Percentiles rank a stretch among this genome's conserved stretches.
These are phyloP conservation scores for Sicus ferrugineus DNA, from an alignment of 2,888 invertebrate species.

Conservation along the genomic window DNA sequence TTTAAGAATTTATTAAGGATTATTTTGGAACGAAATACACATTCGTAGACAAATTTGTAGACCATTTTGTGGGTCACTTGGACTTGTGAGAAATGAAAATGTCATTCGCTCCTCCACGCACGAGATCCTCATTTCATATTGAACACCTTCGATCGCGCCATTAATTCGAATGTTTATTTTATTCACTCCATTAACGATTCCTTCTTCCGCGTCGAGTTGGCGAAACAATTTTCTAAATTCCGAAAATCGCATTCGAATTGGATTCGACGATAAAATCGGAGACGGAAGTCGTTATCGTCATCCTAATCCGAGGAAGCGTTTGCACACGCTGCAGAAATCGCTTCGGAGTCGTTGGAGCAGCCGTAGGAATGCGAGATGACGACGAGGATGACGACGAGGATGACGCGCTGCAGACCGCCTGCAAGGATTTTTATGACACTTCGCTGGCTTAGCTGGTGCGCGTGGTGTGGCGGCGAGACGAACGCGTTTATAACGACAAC, in stretches of 20 bases:
- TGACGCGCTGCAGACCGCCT: constrained; percentile 20
- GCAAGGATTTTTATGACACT: constrained; percentile 29
- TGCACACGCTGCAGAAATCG: constrained; percentile 23
- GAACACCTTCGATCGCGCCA: constrained; percentile 20
- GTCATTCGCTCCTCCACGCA: too few relatives aligned
- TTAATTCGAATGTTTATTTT: constrained; percentile 33
- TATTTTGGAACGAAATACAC: constrained; percentile 31
- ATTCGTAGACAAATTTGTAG: not conserved
- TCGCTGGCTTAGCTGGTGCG: not conserved
- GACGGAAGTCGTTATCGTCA: too few relatives aligned
- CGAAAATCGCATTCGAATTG: constrained; percentile 25
- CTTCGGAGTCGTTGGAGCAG: not conserved
- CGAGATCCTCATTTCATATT: not conserved
- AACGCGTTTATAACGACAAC: not conserved
- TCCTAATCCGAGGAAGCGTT: constrained; percentile 18
- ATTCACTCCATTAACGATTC: constrained; percentile 8
- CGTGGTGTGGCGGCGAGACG: not conserved
- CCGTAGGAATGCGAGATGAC: constrained; percentile 8
- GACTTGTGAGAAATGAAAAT: too few relatives aligned
- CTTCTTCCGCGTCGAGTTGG: not conserved
- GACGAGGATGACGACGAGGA: not conserved
- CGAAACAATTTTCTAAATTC: constrained; percentile 22
- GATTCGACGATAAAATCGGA: constrained; percentile 18
- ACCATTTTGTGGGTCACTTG: not conserved
- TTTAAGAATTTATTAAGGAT: constrained; percentile 59